phyloP scores from a whole-genome alignment of 2,797 vertebrate genomes.

The Helostoma temminkii region DNA sequence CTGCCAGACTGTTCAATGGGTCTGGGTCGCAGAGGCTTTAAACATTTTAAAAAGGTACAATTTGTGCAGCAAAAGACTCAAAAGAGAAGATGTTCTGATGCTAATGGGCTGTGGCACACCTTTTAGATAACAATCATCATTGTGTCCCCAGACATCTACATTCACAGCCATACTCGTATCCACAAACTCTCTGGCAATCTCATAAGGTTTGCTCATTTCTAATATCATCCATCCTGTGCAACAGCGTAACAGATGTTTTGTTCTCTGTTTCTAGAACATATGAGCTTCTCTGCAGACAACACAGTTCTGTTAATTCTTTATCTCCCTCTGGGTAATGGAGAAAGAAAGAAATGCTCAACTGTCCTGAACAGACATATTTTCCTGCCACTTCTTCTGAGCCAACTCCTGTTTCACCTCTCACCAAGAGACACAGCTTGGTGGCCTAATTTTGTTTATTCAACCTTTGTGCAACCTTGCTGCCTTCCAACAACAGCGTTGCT shows the following conservation, averaged over 20 bases:
- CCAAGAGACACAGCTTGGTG: not conserved
- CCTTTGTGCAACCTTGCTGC: constrained; percentile 56
- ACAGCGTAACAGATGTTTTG: not conserved
- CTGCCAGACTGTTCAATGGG: no score
- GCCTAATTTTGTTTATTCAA: constrained; percentile 56
- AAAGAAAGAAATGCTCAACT: not conserved
- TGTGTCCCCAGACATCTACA: not conserved
- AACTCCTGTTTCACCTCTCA: constrained; percentile 18
- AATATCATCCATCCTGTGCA: not conserved
- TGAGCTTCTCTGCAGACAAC: not conserved
- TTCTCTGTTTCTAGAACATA: not conserved
- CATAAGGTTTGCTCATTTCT: not conserved
- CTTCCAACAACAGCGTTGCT: constrained; percentile 29
- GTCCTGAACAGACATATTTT: constrained; percentile 24
- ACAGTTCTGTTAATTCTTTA: not conserved
- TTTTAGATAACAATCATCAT: not conserved
- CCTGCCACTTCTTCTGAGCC: constrained; percentile 31
- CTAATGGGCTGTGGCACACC: constrained; percentile 1
- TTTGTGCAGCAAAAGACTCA: not conserved
- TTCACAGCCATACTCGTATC: not conserved
- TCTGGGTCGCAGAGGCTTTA: no score
- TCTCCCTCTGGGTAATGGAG: constrained; percentile 19
- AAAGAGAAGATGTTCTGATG: not conserved
- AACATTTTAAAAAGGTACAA: not conserved
- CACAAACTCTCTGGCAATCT: not conserved